A percentile compares a stretch with the other conserved stretches of the same genome.
phyloP scores from a whole-genome alignment of 2,113 vertebrate genomes.

The Cephalophus harveyi region DNA sequence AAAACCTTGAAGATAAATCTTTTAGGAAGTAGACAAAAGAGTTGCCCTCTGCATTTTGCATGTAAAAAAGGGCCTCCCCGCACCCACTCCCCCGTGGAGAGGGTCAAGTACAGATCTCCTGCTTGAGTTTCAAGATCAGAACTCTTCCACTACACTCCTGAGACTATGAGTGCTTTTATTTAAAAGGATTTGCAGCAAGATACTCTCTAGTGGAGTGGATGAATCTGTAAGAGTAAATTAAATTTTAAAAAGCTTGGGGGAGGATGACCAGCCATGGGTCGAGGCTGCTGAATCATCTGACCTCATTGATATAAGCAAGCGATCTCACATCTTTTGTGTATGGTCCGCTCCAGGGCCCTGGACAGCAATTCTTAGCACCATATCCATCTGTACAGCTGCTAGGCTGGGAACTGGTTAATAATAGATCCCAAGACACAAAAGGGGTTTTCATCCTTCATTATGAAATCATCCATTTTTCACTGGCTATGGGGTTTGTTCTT shows the following conservation, averaged over 20 bases:
- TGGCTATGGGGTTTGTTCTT: constrained; percentile 7
- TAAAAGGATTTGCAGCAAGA: not conserved
- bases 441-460: constrained; percentile 50
- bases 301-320: not conserved
- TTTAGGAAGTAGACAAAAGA: not conserved
- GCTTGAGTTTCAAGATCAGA: not conserved
- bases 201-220: not conserved
- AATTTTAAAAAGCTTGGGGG: not conserved
- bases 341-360: not conserved
- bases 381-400: not conserved
- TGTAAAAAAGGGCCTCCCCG: not conserved
- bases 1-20: not conserved
- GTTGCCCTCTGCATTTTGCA: not conserved
- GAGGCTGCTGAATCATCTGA: not conserved
- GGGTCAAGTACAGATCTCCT: not conserved
- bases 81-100: not conserved
- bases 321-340: not conserved
- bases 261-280: not conserved
- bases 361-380: not conserved
- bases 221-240: not conserved
- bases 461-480: constrained; percentile 49
- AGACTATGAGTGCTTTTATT: not conserved
- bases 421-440: constrained; percentile 43
- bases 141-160: not conserved
- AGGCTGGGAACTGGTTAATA: constrained; percentile 37